phyloP scores from a whole-genome alignment of 2,113 vertebrate species.

The Montifringilla adamsi region DNA sequence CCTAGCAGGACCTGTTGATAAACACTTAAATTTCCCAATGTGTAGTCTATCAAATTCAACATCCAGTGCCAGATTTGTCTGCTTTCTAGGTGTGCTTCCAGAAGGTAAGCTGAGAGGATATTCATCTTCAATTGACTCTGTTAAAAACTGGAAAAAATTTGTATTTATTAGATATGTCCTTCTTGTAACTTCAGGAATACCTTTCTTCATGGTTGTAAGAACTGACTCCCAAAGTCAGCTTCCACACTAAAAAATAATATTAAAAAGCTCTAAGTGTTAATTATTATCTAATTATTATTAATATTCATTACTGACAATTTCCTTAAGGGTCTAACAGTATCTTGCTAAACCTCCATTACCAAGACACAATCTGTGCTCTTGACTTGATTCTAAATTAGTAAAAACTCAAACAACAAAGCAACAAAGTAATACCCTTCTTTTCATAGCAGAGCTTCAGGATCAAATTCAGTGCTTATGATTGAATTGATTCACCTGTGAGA shows the following conservation, averaged over 20 bases:
- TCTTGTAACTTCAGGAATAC: neutral
- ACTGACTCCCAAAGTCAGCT: neutral
- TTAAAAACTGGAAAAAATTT: slow-evolving; percentile 51
- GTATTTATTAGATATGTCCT: neutral
- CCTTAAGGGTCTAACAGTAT: neutral
- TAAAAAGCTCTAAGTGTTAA: neutral
- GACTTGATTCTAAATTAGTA: neutral
- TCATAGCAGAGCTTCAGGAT: neutral
- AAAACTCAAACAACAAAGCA: neutral
- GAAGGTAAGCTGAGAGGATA: slow-evolving; percentile 27
- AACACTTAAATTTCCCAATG: slow-evolving; percentile 72
- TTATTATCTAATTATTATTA: neutral
- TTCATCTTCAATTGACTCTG: slow-evolving; percentile 23
- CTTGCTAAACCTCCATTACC: neutral
- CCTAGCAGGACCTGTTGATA: slow-evolving; percentile 63
- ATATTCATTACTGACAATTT: neutral
- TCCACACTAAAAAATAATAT: neutral
- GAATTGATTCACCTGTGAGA: neutral
- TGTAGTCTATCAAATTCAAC: slow-evolving; percentile 71
- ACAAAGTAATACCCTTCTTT: neutral
- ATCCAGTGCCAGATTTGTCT: slow-evolving; percentile 41
- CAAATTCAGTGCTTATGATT: neutral
- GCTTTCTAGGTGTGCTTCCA: slow-evolving; percentile 27
- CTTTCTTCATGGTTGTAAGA: neutral
- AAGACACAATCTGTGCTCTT: neutral